Evolutionary conservation across 2,797 vertebrate genomes (phyloP), one percentile per base, ranked within the genome.

Genomic region (Amphiprion clarkii): DNA sequence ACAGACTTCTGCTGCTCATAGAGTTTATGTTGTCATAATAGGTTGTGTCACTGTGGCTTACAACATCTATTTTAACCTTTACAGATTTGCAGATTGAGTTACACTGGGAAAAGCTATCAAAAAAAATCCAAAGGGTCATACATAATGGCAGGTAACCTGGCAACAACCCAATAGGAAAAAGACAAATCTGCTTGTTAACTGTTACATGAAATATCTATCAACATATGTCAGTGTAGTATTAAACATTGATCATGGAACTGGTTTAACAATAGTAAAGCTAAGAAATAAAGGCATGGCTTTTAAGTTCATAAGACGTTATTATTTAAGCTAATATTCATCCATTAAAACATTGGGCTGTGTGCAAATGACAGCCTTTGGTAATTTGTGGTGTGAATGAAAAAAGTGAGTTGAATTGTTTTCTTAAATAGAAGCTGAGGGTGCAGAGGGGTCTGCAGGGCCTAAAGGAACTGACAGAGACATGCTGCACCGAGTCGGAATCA

Each of bases 401-500:
- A 74, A 77, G 36, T 14, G 69, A 65, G 61, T 17, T 25, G 64
- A 29, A 60, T 83, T 81, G 61, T 54, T 51, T 67, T 66, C 36
- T 59, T 36, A 73, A 84, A 73, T 46, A 79, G 49, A 75, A 68
- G 61, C 68, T 39, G 65, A 54, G 71, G 60, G 39, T 70, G 69
- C 40, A 51, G 58, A 59, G 40, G 53, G 61, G 39, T 86, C 78
- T 74, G 66, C 55, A 1, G 11, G 23, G 69, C 77, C 82, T 74
- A 14, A 33, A 87, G 83, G 44, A 78, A 55, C 39, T 39, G 74
- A 77, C 73, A 72, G 70, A 83, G 60, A 77, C 83, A 74, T 21
- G 76, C 78, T 78, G 76, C 14, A 63, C 29, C 19, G 19, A 79
- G 76, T 81, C 79, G 75, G 49, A 86, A 75, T 72, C 81, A 68